Percentiles rank a stretch among this genome's conserved stretches.
Conservation (phyloP, 2,888 invertebrate species). For the Tachina grossa region DNA sequence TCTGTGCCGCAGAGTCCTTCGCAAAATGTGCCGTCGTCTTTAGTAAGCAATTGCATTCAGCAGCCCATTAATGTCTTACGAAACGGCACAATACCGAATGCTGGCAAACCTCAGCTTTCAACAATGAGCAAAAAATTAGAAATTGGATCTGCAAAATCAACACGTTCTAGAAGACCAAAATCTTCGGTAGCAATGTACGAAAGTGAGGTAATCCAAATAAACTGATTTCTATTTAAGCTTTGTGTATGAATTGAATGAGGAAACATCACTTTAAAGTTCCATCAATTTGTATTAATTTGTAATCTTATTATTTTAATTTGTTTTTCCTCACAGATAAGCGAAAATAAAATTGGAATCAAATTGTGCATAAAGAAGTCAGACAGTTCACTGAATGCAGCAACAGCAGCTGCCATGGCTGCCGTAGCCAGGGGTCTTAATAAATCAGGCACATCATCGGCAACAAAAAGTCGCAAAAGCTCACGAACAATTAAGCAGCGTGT, state of each 20-base stretch:
- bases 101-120: constrained; percentile 81
- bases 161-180: constrained; percentile 81
- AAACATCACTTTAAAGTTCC: not conserved
- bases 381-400: constrained; percentile 66
- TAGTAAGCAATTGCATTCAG: constrained; percentile 61
- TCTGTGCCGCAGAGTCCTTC: constrained; percentile 51
- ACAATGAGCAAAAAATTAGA: constrained; percentile 81
- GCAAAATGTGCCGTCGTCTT: constrained; percentile 24
- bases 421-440: constrained; percentile 58
- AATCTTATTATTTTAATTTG: too few species aligned
- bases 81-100: constrained; percentile 82
- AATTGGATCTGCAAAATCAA: constrained; percentile 76
- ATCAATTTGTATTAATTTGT: not conserved
- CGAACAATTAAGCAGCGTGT: constrained; percentile 75
- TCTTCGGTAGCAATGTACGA: constrained; percentile 84
- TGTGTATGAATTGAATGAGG: not conserved
- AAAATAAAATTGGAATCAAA: constrained; percentile 82
- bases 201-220: constrained; percentile 83
- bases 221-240: not conserved
- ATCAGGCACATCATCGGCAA: constrained; percentile 72
- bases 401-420: constrained; percentile 68
- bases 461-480: constrained; percentile 80
- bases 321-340: constrained; percentile 83
- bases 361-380: constrained; percentile 83
- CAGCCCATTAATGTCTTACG: constrained; percentile 75